Percentiles rank a stretch among this genome's conserved stretches.
These are phyloP conservation scores for Micrastur ruficollis DNA, from an alignment of 2,797 vertebrate genomes.

Conservation along the genomic window DNA sequence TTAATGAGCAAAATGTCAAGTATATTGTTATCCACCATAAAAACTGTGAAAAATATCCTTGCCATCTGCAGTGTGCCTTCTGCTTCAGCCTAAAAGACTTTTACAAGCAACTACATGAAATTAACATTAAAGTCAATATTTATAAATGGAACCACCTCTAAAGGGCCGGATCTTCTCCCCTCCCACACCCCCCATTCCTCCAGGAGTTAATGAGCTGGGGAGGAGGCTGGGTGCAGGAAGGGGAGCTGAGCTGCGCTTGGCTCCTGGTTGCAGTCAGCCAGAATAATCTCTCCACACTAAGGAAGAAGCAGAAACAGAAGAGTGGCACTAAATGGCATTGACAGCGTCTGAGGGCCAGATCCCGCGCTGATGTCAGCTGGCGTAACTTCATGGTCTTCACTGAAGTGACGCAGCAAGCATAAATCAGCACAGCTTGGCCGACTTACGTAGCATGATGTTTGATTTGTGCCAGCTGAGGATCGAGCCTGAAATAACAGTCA, in stretches of 20 bases:
- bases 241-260: not conserved
- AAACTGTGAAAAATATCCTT: slow-evolving; percentile 78
- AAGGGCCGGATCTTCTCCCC: slow-evolving; percentile 33
- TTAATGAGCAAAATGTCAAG: slow-evolving; percentile 79
- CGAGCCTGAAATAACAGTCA: not conserved
- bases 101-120: slow-evolving; percentile 62
- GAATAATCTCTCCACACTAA: not conserved
- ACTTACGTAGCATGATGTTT: not conserved
- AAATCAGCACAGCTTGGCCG: not conserved
- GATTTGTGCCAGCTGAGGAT: not conserved
- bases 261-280: not conserved
- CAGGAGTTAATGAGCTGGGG: slow-evolving; percentile 13
- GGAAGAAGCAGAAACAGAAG: not conserved
- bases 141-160: slow-evolving; percentile 51
- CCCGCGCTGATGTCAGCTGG: not conserved
- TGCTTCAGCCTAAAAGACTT: slow-evolving; percentile 69
- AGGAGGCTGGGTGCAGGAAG: not conserved
- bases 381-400: not conserved
- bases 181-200: slow-evolving; percentile 25
- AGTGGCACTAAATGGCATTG: not conserved
- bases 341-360: not conserved
- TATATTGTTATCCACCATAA: slow-evolving; percentile 75
- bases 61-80: slow-evolving; percentile 73
- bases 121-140: slow-evolving; percentile 62
- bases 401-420: not conserved